These are phyloP conservation scores for Drosophila neocordata DNA, from an alignment of 1,140 invertebrate genomes.

Conservation along the genomic window DNA sequence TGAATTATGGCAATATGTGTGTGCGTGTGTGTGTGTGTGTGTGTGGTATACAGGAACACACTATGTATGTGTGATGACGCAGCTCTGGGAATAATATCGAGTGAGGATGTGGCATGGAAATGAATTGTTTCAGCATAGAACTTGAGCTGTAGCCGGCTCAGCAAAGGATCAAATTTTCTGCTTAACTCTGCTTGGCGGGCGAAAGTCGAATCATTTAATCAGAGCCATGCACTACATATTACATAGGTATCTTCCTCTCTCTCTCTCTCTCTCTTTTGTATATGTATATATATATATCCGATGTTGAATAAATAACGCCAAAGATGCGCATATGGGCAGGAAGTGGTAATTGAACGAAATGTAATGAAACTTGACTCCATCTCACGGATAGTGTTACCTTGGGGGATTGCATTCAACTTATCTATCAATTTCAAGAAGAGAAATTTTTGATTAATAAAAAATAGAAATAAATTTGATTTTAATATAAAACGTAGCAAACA, in stretches of 20 bases:
- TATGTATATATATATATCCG: not conserved
- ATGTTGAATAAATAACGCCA: not conserved
- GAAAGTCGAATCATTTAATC: constrained; percentile 47
- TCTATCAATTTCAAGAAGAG: not conserved
- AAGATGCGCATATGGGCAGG: not conserved
- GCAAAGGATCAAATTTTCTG: constrained; percentile 30
- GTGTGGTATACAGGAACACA: too few species aligned
- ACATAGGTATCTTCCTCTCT: constrained; percentile 20
- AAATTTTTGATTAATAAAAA: not conserved
- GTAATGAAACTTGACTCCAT: not conserved
- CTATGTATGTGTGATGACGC: constrained; percentile 36
- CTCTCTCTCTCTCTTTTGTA: too few species aligned
- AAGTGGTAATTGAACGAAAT: constrained; percentile 4
- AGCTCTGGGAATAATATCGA: constrained; percentile 61
- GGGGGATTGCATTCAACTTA: not conserved
- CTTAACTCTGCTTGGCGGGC: not conserved
- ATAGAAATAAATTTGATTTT: too few species aligned
- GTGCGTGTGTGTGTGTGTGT: constrained; percentile 7
- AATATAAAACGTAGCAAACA: too few species aligned
- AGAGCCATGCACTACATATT: constrained; percentile 20
- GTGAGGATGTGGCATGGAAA: constrained; percentile 54
- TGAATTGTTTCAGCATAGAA: constrained; percentile 53
- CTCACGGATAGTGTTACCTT: not conserved
- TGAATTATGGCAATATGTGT: constrained; percentile 63
- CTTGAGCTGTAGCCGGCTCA: constrained; percentile 22